Percentiles rank a stretch among this genome's conserved stretches.
Conservation (phyloP, 1,140 invertebrate genomes). For the Trichoplusia ni region DNA sequence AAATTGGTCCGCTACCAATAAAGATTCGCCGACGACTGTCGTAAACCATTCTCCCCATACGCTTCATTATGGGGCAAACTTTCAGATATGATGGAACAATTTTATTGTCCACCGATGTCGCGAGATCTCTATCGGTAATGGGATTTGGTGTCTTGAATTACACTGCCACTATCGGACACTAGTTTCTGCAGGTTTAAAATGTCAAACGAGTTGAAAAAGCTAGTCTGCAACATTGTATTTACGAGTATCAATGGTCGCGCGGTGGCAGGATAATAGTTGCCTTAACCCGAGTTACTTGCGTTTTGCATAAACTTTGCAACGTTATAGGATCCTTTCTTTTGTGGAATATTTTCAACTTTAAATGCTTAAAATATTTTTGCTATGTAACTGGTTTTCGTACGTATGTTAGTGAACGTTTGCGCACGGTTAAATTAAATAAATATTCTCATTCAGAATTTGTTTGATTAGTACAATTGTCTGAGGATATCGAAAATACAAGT, state of each 20-base stretch:
- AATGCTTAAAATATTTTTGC: not conserved
- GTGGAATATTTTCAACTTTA: conserved; percentile 19
- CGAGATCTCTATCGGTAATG: conserved; percentile 78
- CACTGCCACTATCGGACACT: conserved; percentile 45
- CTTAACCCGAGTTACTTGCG: not conserved
- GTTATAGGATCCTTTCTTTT: conserved; percentile 17
- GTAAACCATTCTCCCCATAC: conserved; percentile 80
- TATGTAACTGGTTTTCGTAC: not conserved
- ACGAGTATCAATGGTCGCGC: not conserved
- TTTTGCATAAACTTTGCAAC: conserved; percentile 38
- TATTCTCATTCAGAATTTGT: no score
- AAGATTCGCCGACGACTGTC: conserved; percentile 78
- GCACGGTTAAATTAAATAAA: no score
- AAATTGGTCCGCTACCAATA: conserved; percentile 81
- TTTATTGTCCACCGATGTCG: conserved; percentile 80
- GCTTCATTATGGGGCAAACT: conserved; percentile 81
- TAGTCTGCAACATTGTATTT: conserved; percentile 39
- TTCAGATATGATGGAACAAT: conserved; percentile 81
- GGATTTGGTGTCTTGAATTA: conserved; percentile 55
- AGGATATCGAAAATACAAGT: no score
- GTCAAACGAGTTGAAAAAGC: conserved; percentile 40
- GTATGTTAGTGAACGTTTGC: not conserved
- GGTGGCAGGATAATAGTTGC: conserved; percentile 2
- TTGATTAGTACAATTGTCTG: no score
- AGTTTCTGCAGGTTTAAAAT: conserved; percentile 42